Percentiles rank a stretch among this genome's conserved stretches.
These are phyloP conservation scores for Oophaga pumilio DNA, from an alignment of 2,113 vertebrate species.

Conservation along the genomic window DNA sequence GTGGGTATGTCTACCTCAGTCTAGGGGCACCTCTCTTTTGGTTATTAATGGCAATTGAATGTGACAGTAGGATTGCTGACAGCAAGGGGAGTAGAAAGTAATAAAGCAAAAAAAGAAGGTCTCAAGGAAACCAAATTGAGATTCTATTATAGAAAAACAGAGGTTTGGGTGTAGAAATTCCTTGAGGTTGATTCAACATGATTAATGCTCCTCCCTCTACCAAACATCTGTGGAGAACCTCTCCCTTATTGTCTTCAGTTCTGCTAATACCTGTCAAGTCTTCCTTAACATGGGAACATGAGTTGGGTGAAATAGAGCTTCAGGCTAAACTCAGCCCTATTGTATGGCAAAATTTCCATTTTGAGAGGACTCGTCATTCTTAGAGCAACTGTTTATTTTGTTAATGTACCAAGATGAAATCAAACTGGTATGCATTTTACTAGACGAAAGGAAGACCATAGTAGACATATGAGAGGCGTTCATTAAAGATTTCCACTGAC, in stretches of 20 bases:
- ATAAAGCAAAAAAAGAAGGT: too few species aligned
- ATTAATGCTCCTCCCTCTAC: slow-evolving; percentile 31
- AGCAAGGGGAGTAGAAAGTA: too few species aligned
- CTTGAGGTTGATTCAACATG: slow-evolving; percentile 39
- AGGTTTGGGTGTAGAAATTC: slow-evolving; percentile 51
- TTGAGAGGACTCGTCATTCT: not conserved
- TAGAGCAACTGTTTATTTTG: slow-evolving; percentile 26
- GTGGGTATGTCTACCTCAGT: too few species aligned
- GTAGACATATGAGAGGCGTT: too few species aligned
- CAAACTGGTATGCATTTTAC: not conserved
- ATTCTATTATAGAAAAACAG: not conserved
- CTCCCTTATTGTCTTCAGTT: slow-evolving; percentile 46
- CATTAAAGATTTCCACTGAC: too few species aligned
- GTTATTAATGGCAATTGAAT: too few species aligned
- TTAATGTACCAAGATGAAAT: not conserved
- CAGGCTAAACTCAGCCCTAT: slow-evolving; percentile 30
- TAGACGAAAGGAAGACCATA: not conserved
- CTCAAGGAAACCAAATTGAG: not conserved
- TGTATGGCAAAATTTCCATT: not conserved
- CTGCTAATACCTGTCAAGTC: slow-evolving; percentile 21
- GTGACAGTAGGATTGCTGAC: too few species aligned
- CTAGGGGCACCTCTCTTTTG: too few species aligned
- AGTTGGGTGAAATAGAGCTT: slow-evolving; percentile 22
- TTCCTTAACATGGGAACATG: slow-evolving; percentile 37
- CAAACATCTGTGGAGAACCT: slow-evolving; percentile 47